These are phyloP conservation scores for Porites lobata DNA, from an alignment of 92 coral and sea anemone genomes.

Conservation along the genomic window DNA sequence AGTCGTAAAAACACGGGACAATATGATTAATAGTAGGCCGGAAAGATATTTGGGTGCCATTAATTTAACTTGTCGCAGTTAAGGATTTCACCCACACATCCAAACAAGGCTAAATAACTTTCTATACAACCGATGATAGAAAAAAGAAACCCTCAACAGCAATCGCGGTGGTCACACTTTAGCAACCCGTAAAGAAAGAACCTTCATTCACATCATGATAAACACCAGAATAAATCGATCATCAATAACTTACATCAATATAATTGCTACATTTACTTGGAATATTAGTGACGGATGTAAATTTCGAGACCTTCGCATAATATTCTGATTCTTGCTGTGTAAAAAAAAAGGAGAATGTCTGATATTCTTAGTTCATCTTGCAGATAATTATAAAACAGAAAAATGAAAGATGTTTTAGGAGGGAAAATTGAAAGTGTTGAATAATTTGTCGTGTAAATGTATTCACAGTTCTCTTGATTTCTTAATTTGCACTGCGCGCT, in stretches of 20 bases:
- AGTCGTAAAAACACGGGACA: too few species aligned
- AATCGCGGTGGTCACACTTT: not conserved
- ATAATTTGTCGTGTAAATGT: conserved; percentile 15
- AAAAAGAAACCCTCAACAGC: not conserved
- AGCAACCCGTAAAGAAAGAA: not conserved
- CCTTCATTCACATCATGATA: not conserved
- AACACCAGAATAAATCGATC: not conserved
- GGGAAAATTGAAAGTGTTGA: not conserved
- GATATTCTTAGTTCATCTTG: not conserved
- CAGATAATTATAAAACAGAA: not conserved
- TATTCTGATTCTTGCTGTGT: too few species aligned
- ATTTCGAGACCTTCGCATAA: too few species aligned
- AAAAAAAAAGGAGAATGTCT: not conserved
- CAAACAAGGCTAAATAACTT: not conserved
- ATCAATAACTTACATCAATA: too few species aligned
- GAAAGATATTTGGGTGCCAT: not conserved
- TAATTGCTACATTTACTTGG: too few species aligned
- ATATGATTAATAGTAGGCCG: too few species aligned
- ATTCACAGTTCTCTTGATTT: not conserved
- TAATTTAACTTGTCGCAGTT: not conserved
- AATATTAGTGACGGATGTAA: too few species aligned
- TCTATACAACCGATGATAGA: not conserved
- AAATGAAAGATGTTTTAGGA: not conserved
- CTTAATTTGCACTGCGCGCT: not conserved
- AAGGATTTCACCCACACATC: not conserved